These are phyloP conservation scores for Malacosoma neustria DNA, from an alignment of 2,888 invertebrate genomes.

Conservation along the genomic window DNA sequence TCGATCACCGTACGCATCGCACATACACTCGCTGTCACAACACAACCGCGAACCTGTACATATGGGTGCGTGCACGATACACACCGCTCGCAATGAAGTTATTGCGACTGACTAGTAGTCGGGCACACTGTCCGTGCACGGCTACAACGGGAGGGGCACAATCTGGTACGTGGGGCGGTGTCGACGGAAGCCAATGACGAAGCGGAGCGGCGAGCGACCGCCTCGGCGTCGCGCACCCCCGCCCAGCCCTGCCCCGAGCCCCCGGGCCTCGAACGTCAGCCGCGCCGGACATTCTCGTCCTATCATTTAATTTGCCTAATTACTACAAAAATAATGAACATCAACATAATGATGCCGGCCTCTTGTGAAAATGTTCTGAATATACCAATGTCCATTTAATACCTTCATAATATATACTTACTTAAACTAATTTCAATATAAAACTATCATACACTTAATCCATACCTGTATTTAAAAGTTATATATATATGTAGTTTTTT, in stretches of 20 bases:
- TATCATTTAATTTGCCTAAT: slow-evolving; percentile 64
- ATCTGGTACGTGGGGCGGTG: slow-evolving; percentile 29
- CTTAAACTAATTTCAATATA: too few species aligned
- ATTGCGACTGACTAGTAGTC: slow-evolving; percentile 44
- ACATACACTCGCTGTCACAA: slow-evolving; percentile 64
- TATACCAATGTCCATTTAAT: too few species aligned
- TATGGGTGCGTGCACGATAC: slow-evolving; percentile 21
- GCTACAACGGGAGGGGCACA: slow-evolving; percentile 27
- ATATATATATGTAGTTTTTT: too few species aligned
- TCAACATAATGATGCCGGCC: slow-evolving; percentile 38
- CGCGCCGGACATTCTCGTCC: slow-evolving; percentile 19
- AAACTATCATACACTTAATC: too few species aligned
- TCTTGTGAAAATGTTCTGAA: slow-evolving; percentile 14
- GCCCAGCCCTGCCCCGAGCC: slow-evolving; percentile 11
- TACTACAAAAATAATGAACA: slow-evolving; percentile 62
- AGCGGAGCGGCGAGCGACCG: slow-evolving; percentile 12
- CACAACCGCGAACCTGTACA: slow-evolving; percentile 37
- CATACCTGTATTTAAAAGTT: too few species aligned
- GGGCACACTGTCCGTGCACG: slow-evolving; percentile 20
- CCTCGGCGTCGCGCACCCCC: slow-evolving; percentile 12
- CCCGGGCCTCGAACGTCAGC: slow-evolving; percentile 6
- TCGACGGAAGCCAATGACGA: slow-evolving; percentile 36
- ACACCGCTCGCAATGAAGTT: slow-evolving; percentile 41
- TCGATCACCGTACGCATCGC: slow-evolving; percentile 67
- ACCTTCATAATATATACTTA: too few species aligned